Conservation (phyloP, 2,888 invertebrate genomes). For the Bellardia bayeri region DNA sequence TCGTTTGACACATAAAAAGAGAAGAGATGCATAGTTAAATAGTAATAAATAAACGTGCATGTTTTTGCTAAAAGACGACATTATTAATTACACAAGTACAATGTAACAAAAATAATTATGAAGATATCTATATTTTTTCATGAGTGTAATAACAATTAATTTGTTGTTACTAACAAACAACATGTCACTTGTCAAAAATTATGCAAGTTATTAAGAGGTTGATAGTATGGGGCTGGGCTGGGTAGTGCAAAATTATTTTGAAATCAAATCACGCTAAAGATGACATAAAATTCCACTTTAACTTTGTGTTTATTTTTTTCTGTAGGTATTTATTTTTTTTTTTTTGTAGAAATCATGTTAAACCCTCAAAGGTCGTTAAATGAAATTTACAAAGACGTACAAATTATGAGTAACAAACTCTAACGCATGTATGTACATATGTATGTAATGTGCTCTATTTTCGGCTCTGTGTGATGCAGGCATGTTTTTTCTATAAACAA, state of each 20-base stretch:
- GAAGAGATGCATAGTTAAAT: background rate
- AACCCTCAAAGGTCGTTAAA: slow-evolving; percentile 78
- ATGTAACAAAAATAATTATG: background rate
- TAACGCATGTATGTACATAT: background rate
- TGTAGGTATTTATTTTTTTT: background rate
- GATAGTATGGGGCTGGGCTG: background rate
- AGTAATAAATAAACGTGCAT: background rate
- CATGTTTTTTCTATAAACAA: background rate
- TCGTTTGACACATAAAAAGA: background rate
- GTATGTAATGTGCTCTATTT: slow-evolving; percentile 50
- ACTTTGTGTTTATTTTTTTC: slow-evolving; percentile 2
- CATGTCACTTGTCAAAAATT: slow-evolving; percentile 42
- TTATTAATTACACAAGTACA: slow-evolving; percentile 28
- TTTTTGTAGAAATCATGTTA: slow-evolving; percentile 75
- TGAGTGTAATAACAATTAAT: slow-evolving; percentile 32
- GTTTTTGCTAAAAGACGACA: background rate
- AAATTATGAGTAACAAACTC: background rate
- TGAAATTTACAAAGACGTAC: background rate
- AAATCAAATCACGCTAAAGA: slow-evolving; percentile 20
- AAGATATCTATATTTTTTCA: background rate
- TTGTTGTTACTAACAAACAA: slow-evolving; percentile 4
- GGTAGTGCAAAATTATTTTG: background rate
- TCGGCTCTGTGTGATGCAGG: background rate
- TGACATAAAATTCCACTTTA: slow-evolving; percentile 36
- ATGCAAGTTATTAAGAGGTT: slow-evolving; percentile 9